Percentiles rank a stretch among this genome's conserved stretches.
phyloP scores from a whole-genome alignment of 2,888 invertebrate species.

The Polyommatus icarus region DNA sequence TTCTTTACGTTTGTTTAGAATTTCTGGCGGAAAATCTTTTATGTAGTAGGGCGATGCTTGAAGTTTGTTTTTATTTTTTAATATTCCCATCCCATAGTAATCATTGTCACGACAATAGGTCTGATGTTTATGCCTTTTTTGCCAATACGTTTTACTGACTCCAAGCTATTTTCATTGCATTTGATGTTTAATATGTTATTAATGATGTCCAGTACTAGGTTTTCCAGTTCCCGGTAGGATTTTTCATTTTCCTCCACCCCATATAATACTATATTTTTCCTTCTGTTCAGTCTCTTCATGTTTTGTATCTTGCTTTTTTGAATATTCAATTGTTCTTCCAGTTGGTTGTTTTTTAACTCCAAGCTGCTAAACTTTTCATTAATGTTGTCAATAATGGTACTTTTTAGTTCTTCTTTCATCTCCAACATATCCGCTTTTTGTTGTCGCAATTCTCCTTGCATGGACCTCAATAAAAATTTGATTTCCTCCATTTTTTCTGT shows the following conservation, averaged over 20 bases:
- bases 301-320: background rate
- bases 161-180: slow-evolving; percentile 37
- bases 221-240: slow-evolving; percentile 22
- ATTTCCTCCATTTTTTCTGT: no score
- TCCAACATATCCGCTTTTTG: no score
- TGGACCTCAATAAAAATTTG: no score
- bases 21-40: slow-evolving; percentile 36
- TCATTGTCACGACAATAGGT: slow-evolving; percentile 39
- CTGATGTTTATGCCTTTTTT: slow-evolving; percentile 39
- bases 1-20: slow-evolving; percentile 35
- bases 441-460: no score
- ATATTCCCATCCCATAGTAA: slow-evolving; percentile 36
- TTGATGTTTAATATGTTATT: slow-evolving; percentile 37
- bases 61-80: slow-evolving; percentile 38
- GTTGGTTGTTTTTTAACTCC: slow-evolving; percentile 25
- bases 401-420: no score
- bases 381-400: background rate
- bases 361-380: slow-evolving; percentile 9
- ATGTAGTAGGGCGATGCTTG: slow-evolving; percentile 34
- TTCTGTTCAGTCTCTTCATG: background rate
- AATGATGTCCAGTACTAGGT: slow-evolving; percentile 37
- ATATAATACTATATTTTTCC: background rate
- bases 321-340: slow-evolving; percentile 29
- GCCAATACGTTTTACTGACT: slow-evolving; percentile 41
- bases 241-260: background rate